Evolutionary conservation across 2,888 invertebrate genomes (phyloP), one percentile per base, ranked within the genome.

Genomic region (Horisme vitalbata): DNA sequence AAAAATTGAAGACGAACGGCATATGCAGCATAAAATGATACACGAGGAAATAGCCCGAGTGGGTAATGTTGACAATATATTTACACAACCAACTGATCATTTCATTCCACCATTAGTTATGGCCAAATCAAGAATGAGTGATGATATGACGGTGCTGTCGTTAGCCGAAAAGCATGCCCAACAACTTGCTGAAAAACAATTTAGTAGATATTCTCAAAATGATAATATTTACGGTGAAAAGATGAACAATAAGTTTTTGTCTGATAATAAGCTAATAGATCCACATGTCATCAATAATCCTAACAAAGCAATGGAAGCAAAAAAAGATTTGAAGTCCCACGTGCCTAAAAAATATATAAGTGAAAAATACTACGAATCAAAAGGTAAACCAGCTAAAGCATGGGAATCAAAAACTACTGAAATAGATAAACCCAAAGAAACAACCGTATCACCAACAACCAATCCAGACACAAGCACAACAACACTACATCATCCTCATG

Each of bases 61-160:
- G 34, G 86, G 83, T n/a, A 86, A 83, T 49, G 72, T 83, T 36
- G 86, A 89, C 62, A 86, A 78, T 30, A 86, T 90, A 62, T 90
- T 87, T 58, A 88, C 83, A 5, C 90, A 88, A 59, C 83, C 89
- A 2, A 83, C 89, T 6, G 90, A 90, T 56, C 90, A 90, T 57
- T 90, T 90, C 58, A 78, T 90, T 14, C 90, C 90, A 3, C 90
- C 90, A 2, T 58, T 90, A 15, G 90, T 90, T 2, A 90, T 90
- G 86, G 90, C 90, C 14, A 90, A 89, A 57, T 83, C 90, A 35
- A 90, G 82, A 71, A 72, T 88, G 14, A 84, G 83, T 54, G 81
- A 90, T 49, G 90, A 90, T 41, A 89, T 90, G 90, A 88, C 79
- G 15, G 87, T 89, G 31, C 66, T 90, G 51, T 88, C 90, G 3